Percentiles rank a stretch among this genome's conserved stretches.
These are phyloP conservation scores for Cephus cinctus DNA, from an alignment of 1,140 invertebrate genomes.

Conservation along the genomic window DNA sequence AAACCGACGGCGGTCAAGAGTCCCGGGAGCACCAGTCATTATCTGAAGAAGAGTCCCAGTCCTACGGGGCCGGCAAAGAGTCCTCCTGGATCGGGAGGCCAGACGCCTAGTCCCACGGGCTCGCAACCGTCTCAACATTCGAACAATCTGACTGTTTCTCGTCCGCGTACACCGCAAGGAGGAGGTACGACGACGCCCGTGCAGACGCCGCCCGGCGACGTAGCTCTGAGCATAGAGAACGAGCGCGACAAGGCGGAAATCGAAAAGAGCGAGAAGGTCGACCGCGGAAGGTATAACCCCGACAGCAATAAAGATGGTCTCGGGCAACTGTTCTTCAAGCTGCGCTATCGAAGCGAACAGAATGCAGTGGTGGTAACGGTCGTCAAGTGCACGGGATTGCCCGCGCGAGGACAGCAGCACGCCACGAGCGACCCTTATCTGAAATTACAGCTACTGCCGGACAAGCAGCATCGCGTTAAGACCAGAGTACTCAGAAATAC, in stretches of 20 bases:
- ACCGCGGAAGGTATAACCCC: slow-evolving; percentile 33
- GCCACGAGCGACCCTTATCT: slow-evolving; percentile 87
- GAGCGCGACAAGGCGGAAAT: slow-evolving; percentile 62
- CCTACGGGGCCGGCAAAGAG: slow-evolving; percentile 69
- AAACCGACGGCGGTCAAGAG: slow-evolving; percentile 68
- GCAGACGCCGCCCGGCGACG: slow-evolving; percentile 40
- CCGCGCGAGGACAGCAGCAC: slow-evolving; percentile 73
- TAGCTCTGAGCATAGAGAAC: slow-evolving; percentile 46
- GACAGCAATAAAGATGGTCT: slow-evolving; percentile 62
- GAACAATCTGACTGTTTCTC: slow-evolving; percentile 7
- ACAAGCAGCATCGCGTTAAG: slow-evolving; percentile 94
- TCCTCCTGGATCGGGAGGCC: slow-evolving; percentile 50
- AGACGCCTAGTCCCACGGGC: slow-evolving; percentile 48
- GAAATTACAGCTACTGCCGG: slow-evolving; percentile 89
- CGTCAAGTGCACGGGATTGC: slow-evolving; percentile 80
- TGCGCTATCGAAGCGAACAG: slow-evolving; percentile 85
- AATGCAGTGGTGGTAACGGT: slow-evolving; percentile 89
- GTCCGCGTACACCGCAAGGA: slow-evolving; percentile 32
- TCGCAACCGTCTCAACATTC: slow-evolving; percentile 28
- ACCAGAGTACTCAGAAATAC: slow-evolving; percentile 91
- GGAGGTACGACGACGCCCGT: slow-evolving; percentile 32
- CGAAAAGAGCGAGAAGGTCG: slow-evolving; percentile 62
- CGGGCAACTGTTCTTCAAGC: slow-evolving; percentile 83
- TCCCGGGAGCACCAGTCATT: slow-evolving; percentile 69
- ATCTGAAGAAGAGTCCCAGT: slow-evolving; percentile 85